phyloP scores from a whole-genome alignment of 2,888 invertebrate species.

The Morinoia aosen region DNA sequence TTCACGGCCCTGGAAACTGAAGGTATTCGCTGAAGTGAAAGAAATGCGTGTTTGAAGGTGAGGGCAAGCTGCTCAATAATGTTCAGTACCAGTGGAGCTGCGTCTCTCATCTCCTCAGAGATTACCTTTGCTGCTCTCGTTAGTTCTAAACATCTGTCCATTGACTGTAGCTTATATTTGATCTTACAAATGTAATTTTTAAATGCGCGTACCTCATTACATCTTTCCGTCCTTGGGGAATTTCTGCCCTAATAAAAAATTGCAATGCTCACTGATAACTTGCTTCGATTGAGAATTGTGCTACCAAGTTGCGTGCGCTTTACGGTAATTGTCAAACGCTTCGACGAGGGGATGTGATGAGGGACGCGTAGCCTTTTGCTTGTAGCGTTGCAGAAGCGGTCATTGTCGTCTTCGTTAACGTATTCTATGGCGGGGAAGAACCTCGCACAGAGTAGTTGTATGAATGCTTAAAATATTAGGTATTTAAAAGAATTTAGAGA shows the following conservation, averaged over 20 bases:
- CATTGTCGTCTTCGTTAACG: slow-evolving; percentile 34
- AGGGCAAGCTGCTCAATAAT: not conserved
- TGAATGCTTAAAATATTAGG: slow-evolving; percentile 37
- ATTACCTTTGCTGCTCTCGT: slow-evolving; percentile 13
- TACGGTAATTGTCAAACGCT: not conserved
- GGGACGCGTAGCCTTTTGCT: not conserved
- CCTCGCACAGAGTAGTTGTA: slow-evolving; percentile 16
- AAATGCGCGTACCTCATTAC: slow-evolving; percentile 13
- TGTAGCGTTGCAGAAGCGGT: slow-evolving; percentile 34
- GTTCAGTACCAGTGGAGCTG: not conserved
- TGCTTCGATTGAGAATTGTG: not conserved
- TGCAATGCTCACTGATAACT: not conserved
- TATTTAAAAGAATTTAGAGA: slow-evolving; percentile 42
- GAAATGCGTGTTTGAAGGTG: not conserved
- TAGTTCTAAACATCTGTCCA: slow-evolving; percentile 18
- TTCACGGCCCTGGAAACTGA: not conserved
- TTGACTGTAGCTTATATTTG: slow-evolving; percentile 43
- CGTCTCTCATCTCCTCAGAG: not conserved
- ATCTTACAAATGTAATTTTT: slow-evolving; percentile 37
- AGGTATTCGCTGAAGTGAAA: not conserved
- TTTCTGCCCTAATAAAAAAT: not conserved
- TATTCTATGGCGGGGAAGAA: not conserved
- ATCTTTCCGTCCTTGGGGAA: not conserved
- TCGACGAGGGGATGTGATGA: slow-evolving; percentile 3
- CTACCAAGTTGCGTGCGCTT: not conserved